Percentiles rank a stretch among this genome's conserved stretches.
phyloP scores from a whole-genome alignment of 2,888 invertebrate species.

The Phalera bucephala region DNA sequence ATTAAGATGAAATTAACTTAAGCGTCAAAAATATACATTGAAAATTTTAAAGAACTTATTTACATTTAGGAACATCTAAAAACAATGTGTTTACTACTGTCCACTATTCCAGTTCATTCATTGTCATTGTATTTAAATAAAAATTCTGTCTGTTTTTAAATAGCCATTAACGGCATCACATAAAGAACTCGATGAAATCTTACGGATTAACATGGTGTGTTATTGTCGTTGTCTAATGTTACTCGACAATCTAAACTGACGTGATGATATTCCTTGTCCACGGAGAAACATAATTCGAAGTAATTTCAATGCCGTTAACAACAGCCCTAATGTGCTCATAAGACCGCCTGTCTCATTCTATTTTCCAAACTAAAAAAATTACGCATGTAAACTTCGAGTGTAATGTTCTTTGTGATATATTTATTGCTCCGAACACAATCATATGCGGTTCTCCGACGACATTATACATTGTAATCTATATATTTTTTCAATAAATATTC shows the following conservation, averaged over 20 bases:
- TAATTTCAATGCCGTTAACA: constrained; percentile 48
- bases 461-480: constrained; percentile 63
- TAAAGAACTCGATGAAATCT: constrained; percentile 13
- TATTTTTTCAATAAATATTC: constrained; percentile 77
- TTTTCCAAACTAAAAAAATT: constrained; percentile 70
- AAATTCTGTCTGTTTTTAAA: no score
- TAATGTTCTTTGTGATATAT: constrained; percentile 66
- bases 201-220: constrained; percentile 35
- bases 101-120: no score
- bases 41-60: no score
- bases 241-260: constrained; percentile 26
- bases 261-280: constrained; percentile 43
- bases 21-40: no score
- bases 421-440: constrained; percentile 65
- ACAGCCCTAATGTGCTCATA: constrained; percentile 64
- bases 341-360: constrained; percentile 57
- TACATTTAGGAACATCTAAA: no score
- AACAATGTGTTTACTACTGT: no score
- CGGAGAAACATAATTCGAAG: constrained; percentile 49
- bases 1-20: constrained; percentile 22
- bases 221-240: constrained; percentile 35
- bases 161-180: constrained; percentile 9
- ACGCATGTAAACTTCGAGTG: constrained; percentile 52
- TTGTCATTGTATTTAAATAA: no score
- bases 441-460: constrained; percentile 51